Conservation (phyloP, 2,113 vertebrate species). For the Lagopus leucura region DNA sequence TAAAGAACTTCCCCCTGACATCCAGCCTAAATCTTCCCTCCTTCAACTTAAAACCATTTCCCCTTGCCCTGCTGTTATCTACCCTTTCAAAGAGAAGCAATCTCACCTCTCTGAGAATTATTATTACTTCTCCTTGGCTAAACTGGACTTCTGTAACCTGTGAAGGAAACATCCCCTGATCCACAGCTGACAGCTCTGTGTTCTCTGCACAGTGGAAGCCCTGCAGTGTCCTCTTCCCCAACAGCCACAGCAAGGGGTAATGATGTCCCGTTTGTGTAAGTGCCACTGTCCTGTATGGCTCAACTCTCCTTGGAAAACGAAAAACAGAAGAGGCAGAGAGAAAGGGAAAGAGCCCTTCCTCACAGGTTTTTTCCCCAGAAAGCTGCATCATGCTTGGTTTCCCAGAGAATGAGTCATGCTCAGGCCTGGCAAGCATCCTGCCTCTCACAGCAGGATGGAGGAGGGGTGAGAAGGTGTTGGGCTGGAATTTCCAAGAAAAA, state of each 20-base stretch:
- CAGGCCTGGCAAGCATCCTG: conserved; percentile 21
- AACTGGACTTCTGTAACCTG: background rate
- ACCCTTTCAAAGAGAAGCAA: background rate
- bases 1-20: too few species aligned
- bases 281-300: background rate
- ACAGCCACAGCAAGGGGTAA: background rate
- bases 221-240: background rate
- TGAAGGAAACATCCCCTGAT: background rate
- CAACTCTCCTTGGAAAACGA: background rate
- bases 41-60: too few species aligned
- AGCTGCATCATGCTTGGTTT: background rate
- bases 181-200: background rate
- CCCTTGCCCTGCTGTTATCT: too few species aligned
- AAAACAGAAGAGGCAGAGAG: too few species aligned
- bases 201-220: background rate
- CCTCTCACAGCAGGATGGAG: background rate
- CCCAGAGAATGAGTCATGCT: conserved; percentile 27
- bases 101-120: conserved; percentile 1
- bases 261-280: background rate
- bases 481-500: background rate
- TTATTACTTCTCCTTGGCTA: background rate
- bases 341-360: background rate
- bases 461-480: background rate
- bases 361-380: conserved; percentile 40
- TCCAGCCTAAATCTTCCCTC: too few species aligned